Base-by-base conservation (phyloP, 2,113 vertebrate genomes). In the Rhea americana region DNA sequence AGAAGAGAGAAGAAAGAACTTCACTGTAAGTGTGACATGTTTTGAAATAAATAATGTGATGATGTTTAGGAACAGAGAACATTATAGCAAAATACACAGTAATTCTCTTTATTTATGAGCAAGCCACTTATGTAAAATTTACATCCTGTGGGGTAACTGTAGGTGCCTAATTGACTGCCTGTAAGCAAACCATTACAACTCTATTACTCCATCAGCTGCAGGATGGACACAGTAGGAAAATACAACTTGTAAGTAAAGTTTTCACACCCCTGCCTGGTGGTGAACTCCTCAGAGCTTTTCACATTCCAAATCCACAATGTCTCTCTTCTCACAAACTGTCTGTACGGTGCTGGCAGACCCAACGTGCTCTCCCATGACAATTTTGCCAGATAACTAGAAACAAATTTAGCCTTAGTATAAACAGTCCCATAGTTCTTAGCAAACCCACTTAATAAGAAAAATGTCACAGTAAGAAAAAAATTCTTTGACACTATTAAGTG, bases 101-200 rank as follows among this genome's bases (percentile, higher is more conserved):
- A 87, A 90, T 93, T 83, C 78, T 96, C 92, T 97, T 97, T 96
- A 95, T 96, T 96, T 97, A 94, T 97, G 84, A 96, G 93, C 83
- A 88, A 95, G 37, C 24, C 91, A 87, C 84, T 96, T 63, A 83
- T 97, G 73, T 93, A 91, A 97, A 96, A 97, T 96, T 89, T 94
- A 24, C 79, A 96, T 92, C 95, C 95, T 94, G 91, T 93, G 87
- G 95, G 97, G 95, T 93, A 93, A 85, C 97, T 82, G 89, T 97
- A 91, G 95, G 97, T 97, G 95, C 78, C 94, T 98, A 98, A 97
- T 97, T 97, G 94, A 84, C 87, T 96, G 95, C 73, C 93, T 79
- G 30, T 92, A 97, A 97, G 95, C 95, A 97, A 97, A 96, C 79
- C 74, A 97, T 97, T 97, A 95, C 56, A 93, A 82, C 41, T 58